phyloP scores from a whole-genome alignment of 2,113 vertebrate genomes.

The Ceyx cyanopectus region DNA sequence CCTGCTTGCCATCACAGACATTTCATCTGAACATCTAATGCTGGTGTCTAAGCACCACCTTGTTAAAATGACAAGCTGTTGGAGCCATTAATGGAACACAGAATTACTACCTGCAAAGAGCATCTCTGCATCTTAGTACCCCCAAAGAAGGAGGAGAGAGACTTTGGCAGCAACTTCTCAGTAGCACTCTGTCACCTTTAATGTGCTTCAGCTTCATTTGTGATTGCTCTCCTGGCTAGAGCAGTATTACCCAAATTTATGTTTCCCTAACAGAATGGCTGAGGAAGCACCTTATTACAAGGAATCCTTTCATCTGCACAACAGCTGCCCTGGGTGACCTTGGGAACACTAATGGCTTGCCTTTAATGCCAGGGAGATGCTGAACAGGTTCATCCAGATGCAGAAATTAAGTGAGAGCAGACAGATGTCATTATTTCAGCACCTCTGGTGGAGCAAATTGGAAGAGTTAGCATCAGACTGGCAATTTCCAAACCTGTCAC shows the following conservation, averaged over 20 bases:
- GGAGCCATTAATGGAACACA: neutral
- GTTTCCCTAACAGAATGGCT: neutral
- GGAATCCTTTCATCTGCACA: neutral
- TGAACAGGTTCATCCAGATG: neutral
- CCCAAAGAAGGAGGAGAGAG: neutral
- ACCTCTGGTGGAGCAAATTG: neutral
- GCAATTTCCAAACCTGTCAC: neutral
- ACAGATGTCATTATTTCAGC: fast-evolving
- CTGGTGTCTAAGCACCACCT: neutral
- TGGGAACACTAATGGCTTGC: neutral
- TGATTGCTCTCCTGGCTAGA: neutral
- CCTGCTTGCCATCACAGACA: neutral
- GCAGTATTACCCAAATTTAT: neutral
- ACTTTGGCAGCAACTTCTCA: neutral
- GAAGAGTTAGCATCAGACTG: neutral
- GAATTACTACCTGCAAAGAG: neutral
- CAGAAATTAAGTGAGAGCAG: neutral
- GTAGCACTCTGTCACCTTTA: neutral
- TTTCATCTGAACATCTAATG: neutral
- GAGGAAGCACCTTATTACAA: neutral
- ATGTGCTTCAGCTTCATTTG: neutral
- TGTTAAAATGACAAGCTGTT: neutral
- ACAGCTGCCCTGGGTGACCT: neutral
- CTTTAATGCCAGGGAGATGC: neutral
- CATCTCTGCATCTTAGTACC: neutral